Percentiles rank a stretch among this genome's conserved stretches.
These are phyloP conservation scores for Papilio helenus DNA, from an alignment of 1,140 invertebrate species.

Conservation along the genomic window DNA sequence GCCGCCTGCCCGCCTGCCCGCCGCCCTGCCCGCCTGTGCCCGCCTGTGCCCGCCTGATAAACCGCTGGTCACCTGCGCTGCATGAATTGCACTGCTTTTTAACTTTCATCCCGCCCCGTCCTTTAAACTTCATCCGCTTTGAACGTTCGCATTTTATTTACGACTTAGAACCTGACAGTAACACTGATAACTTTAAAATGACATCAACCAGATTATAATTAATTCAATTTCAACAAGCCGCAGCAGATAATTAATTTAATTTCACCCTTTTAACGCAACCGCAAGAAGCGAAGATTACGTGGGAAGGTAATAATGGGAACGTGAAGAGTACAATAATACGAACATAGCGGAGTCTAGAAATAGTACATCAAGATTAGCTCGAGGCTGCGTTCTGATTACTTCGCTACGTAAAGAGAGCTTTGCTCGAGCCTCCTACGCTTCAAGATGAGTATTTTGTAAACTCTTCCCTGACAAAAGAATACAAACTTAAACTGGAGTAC, in stretches of 20 bases:
- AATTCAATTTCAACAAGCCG: conserved; percentile 51
- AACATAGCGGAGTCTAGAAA: conserved; percentile 62
- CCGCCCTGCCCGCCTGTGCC: conserved; percentile 31
- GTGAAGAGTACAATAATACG: conserved; percentile 66
- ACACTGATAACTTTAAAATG: conserved; percentile 53
- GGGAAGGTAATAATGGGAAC: conserved; percentile 36
- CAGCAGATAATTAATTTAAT: conserved; percentile 39
- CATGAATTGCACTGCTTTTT: conserved; percentile 81
- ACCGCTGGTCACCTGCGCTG: conserved; percentile 78
- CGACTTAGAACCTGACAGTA: conserved; percentile 67
- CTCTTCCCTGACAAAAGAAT: conserved; percentile 49
- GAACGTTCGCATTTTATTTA: conserved; percentile 73
- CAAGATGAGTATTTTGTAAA: conserved; percentile 64
- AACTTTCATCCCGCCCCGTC: conserved; percentile 75
- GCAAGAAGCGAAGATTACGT: conserved; percentile 28
- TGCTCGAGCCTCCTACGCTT: conserved; percentile 60
- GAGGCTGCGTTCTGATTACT: conserved; percentile 74
- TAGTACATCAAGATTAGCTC: conserved; percentile 76
- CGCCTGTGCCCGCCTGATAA: conserved; percentile 66
- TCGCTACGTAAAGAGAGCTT: conserved; percentile 64
- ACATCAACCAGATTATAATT: conserved; percentile 49
- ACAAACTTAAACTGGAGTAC: conserved; percentile 33
- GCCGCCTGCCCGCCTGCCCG: conserved; percentile 41
- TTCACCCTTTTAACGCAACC: conserved; percentile 36
- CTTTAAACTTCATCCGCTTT: conserved; percentile 75